Evolutionary conservation across 2,797 vertebrate species (phyloP).

Genomic region (Siniperca obscura): DNA sequence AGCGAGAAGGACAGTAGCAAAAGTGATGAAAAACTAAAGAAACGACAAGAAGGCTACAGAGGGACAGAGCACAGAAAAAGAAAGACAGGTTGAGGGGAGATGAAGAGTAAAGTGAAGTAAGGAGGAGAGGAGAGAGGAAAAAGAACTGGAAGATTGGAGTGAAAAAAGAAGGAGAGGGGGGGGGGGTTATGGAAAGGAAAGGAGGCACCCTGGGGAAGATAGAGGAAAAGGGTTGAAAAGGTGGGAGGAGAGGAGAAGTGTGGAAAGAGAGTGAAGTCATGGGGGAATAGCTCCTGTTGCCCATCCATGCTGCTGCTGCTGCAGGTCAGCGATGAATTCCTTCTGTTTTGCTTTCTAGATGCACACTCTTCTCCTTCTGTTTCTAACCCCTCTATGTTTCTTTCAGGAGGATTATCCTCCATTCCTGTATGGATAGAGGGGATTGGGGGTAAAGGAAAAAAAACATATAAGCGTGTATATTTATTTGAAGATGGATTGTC

Average conservation of each 20-base stretch:
- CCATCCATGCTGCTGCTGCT: slow-evolving; percentile 54
- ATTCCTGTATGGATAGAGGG: slow-evolving; percentile 76
- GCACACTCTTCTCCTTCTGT: slow-evolving; percentile 52
- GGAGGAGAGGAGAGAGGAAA: slow-evolving; percentile 25
- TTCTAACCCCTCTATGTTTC: slow-evolving; percentile 58
- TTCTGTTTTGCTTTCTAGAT: slow-evolving; percentile 75
- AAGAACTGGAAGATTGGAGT: slow-evolving; percentile 31
- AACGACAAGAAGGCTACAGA: slow-evolving; percentile 48
- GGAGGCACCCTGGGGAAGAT: slow-evolving; percentile 70
- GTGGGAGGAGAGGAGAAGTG: slow-evolving; percentile 79
- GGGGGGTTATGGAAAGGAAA: slow-evolving; percentile 57
- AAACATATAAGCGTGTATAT: slow-evolving; percentile 67
- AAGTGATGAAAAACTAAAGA: slow-evolving; percentile 50
- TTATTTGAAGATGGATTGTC: slow-evolving; percentile 81
- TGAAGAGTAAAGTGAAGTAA: slow-evolving; percentile 32
- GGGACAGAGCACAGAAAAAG: slow-evolving; percentile 6
- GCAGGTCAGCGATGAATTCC: slow-evolving; percentile 76
- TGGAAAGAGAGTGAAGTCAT: slow-evolving; percentile 73
- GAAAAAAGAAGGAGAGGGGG: slow-evolving; percentile 27
- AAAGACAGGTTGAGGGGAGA: slow-evolving; percentile 6
- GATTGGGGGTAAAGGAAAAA: slow-evolving; percentile 51
- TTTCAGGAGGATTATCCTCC: slow-evolving; percentile 75
- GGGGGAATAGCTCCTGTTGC: slow-evolving; percentile 75
- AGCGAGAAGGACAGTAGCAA: slow-evolving; percentile 29
- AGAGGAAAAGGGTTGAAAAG: slow-evolving; percentile 77